Conservation (phyloP, 2,113 vertebrate genomes). For the Alethe castanea region DNA sequence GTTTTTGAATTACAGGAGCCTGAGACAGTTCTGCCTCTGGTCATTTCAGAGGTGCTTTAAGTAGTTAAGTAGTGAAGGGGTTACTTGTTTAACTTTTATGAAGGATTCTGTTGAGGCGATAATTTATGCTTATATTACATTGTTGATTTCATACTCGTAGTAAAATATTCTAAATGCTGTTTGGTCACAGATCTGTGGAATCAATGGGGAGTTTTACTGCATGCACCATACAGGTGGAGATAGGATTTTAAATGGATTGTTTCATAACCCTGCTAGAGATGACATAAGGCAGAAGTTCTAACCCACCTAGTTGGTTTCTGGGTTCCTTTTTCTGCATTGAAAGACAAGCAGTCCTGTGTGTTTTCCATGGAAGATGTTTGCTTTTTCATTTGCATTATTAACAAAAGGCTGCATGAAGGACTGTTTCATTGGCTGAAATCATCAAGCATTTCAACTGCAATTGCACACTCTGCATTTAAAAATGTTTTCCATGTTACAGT, state of each 20-base stretch:
- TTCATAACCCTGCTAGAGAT: background rate
- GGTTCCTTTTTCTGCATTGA: background rate
- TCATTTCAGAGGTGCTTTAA: background rate
- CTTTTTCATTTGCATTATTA: constrained; percentile 34
- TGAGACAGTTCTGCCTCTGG: background rate
- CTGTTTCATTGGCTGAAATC: constrained; percentile 14
- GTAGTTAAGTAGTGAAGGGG: background rate
- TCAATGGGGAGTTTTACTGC: background rate
- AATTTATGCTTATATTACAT: background rate
- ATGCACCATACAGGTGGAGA: background rate
- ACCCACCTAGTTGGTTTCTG: background rate
- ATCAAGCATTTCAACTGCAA: constrained; percentile 4
- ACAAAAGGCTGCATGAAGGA: constrained; percentile 25
- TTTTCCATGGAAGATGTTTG: constrained; percentile 5
- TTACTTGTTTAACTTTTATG: background rate
- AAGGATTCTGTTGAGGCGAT: background rate
- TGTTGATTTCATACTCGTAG: background rate
- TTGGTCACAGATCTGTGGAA: background rate
- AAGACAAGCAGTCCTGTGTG: background rate
- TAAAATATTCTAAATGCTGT: background rate
- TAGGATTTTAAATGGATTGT: background rate
- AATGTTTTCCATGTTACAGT: background rate
- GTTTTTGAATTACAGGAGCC: background rate
- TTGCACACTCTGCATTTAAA: background rate
- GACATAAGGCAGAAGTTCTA: background rate